Percentiles rank a stretch among this genome's conserved stretches.
Conservation (phyloP, 2,113 vertebrate species). For the Myocastor coypus region DNA sequence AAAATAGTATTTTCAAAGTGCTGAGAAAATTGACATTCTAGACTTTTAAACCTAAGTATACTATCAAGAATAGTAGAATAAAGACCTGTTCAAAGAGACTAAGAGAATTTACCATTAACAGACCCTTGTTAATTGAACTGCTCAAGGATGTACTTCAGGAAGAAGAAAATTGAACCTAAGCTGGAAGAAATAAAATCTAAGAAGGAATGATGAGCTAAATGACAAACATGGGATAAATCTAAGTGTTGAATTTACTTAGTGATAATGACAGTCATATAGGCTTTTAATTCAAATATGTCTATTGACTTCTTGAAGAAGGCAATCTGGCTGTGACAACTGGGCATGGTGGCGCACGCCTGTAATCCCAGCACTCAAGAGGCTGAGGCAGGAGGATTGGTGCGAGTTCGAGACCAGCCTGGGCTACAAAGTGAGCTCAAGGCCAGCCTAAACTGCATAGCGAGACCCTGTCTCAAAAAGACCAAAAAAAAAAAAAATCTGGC, state of each 20-base stretch:
- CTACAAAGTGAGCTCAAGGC: no score
- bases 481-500: no score
- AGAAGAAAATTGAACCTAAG: constrained; percentile 76
- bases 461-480: no score
- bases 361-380: no score
- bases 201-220: constrained; percentile 73
- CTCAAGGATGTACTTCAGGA: constrained; percentile 76
- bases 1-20: constrained; percentile 61
- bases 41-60: constrained; percentile 53
- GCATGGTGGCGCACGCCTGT: no score
- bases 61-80: constrained; percentile 58
- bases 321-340: no score
- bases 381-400: no score
- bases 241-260: constrained; percentile 60
- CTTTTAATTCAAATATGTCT: constrained; percentile 3
- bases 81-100: constrained; percentile 64
- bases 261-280: constrained; percentile 43
- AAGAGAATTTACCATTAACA: constrained; percentile 75
- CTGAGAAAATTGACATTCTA: constrained; percentile 40
- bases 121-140: constrained; percentile 73
- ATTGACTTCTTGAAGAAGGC: constrained; percentile 38
- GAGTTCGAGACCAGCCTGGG: no score
- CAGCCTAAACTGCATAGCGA: no score
- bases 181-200: constrained; percentile 74
- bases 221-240: constrained; percentile 56